Base-by-base conservation (phyloP, 2,113 vertebrate species). In the Odocoileus virginianus region DNA sequence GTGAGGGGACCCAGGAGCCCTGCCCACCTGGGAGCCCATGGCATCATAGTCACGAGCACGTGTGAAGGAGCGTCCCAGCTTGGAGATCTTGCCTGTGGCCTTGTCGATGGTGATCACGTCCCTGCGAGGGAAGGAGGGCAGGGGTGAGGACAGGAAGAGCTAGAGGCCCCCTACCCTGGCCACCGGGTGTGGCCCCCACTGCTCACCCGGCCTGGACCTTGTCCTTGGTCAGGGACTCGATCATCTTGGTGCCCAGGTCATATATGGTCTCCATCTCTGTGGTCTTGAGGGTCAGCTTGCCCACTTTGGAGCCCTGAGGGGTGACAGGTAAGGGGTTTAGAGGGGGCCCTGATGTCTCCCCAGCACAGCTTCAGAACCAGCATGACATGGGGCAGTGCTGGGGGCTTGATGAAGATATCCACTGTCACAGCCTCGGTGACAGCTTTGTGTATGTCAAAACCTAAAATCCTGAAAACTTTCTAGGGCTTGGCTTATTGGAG, bases 251-350 rank as follows among this genome's bases (percentile, higher is more conserved):
- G 52, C 99, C 99, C 97, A 99, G 96, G 78, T 99, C 99, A 2
- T 99, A 99, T 96, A 99, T 99, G 0, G 99, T 99, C 97, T 99
- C 99, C 99, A 99, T 99, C 96, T 99, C 99, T 0, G 99, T 99
- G 0, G 99, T 99, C 98, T 99, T 99, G 54, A 99, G 98, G 0
- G 99, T 99, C 97, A 99, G 97, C 97, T 99, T 99, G 33, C 99
- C 99, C 83, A 99, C 99, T 71, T 99, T 99, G 36, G 99, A 99
- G 13, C 99, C 99, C 99, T 99, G 95, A 52, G 7, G 30, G 76
- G 54, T 0, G 28, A 91, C 15, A 57, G 3, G 25, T 40, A 54
- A 90, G 40, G 50, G 16, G 40, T 6, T 96, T 58, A 91, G 76
- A 45, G 13, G 8, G 3, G 57, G 16, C 16, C 79, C 58, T 0